Base-by-base conservation (phyloP, 92 coral and sea anemone genomes). In the Porites divaricata region DNA sequence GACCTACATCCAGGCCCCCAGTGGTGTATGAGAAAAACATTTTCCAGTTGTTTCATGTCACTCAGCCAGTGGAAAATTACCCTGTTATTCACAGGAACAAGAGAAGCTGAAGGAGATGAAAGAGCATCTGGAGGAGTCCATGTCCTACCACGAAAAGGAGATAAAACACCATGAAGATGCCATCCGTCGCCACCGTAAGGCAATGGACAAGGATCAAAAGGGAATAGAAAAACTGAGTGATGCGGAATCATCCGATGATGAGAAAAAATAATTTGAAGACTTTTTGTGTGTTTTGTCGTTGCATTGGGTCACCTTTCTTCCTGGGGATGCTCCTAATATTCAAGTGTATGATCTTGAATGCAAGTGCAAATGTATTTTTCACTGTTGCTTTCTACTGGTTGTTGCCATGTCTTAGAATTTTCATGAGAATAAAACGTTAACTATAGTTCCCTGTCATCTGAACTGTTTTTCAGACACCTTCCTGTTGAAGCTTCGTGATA, bases 111-210 rank as follows among this genome's bases (percentile, higher is more conserved):
- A 92, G 69, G 93, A 88, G 8, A 23, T 95, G 73, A 89, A 92
- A 22, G 90, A 95, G 74, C 98, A 96, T 25, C 90, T 95, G 25
- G 53, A 85, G 52, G 91, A 95, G 56, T 79, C 91, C 78, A 83
- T 92, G 1, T 92, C 87, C 28, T 90, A 78, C 49, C 93, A 85
- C 57, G 91, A 96, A 66, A 90, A 88, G 72, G 97, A 96, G 70
- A 96, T 96, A 21, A 71, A 89, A 59, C 93, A 92, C 66, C 99
- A 96, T 26, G 92, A 96, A 85, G 96, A 89, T 9, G 90, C 88
- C 66, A 95, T 96, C 79, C 79, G 83, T 57, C 95, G 90, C 11
- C 98, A 96, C 83, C 91, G 92, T 51, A 95, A 94, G 17, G 95
- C 93, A 26, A 79, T 96, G 54, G 73, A 85, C 67, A 80, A 90